These are phyloP conservation scores for Diadumene lineata DNA, from an alignment of 92 coral and sea anemone genomes.

Conservation along the genomic window DNA sequence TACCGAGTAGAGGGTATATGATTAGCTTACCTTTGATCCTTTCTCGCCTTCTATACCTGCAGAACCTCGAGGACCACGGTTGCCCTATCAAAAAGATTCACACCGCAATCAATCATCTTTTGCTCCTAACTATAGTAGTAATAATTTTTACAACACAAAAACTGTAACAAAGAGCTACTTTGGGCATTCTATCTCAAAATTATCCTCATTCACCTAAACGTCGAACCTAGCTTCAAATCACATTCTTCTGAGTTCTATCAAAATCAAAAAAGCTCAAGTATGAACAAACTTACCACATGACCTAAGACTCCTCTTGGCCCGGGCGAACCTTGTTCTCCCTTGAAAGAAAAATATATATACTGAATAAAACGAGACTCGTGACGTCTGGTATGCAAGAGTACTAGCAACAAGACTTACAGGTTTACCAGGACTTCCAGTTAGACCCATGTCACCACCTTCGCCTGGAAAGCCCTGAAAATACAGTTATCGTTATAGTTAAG, in stretches of 20 bases:
- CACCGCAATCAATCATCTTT: neutral
- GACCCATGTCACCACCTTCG: constrained; percentile 56
- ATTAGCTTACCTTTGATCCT: constrained; percentile 19
- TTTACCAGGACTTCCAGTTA: constrained; percentile 61
- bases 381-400: no score
- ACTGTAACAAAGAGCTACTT: no score
- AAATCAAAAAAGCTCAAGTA: no score
- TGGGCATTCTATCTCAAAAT: no score
- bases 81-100: constrained; percentile 31
- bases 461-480: constrained; percentile 62
- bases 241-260: no score
- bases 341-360: no score
- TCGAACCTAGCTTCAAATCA: no score
- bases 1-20: neutral
- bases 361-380: neutral
- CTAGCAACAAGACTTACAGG: constrained; percentile 43
- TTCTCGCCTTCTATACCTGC: constrained; percentile 25
- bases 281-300: constrained; percentile 49
- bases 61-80: constrained; percentile 58
- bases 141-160: no score
- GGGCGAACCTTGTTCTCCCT: constrained; percentile 69
- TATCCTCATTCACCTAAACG: no score
- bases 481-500: neutral
- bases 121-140: no score
- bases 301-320: constrained; percentile 72